Evolutionary conservation across 2,888 invertebrate species (phyloP).

Genomic region (Choristoneura rosaceana): DNA sequence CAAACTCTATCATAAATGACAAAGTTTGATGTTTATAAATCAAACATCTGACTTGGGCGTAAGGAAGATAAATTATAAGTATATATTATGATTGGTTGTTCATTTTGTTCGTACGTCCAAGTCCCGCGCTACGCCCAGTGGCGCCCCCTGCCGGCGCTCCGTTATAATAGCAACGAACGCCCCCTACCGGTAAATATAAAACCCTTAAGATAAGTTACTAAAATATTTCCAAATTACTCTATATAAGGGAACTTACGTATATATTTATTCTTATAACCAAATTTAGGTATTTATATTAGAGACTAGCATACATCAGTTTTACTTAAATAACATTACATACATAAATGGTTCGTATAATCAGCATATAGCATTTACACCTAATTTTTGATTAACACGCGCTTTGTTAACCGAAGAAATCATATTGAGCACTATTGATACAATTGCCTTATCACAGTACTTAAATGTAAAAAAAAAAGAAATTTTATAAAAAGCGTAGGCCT

Average conservation of each 20-base stretch:
- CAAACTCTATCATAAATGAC: too few species aligned
- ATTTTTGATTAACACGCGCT: constrained; percentile 33
- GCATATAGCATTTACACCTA: constrained; percentile 15
- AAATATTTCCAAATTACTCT: constrained; percentile 64
- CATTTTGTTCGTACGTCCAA: not conserved
- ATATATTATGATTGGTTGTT: not conserved
- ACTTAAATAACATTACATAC: constrained; percentile 63
- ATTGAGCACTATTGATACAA: constrained; percentile 76
- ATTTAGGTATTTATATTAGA: constrained; percentile 75
- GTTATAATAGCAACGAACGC: constrained; percentile 34
- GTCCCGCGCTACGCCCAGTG: not conserved
- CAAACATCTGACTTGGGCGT: too few species aligned
- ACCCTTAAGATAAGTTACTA: constrained; percentile 62
- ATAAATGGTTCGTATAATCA: constrained; percentile 58
- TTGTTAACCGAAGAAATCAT: constrained; percentile 58
- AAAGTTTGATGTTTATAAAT: too few species aligned
- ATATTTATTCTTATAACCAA: constrained; percentile 63
- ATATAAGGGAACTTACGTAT: constrained; percentile 71
- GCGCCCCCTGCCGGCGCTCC: constrained; percentile 23
- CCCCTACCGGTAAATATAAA: constrained; percentile 63
- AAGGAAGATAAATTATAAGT: too few species aligned
- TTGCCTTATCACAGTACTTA: constrained; percentile 82
- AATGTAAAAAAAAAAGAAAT: constrained; percentile 58
- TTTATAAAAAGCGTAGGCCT: constrained; percentile 25
- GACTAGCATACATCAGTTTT: constrained; percentile 83